Evolutionary conservation across 1,140 invertebrate species (phyloP).

Genomic region (Rhyzopertha dominica): DNA sequence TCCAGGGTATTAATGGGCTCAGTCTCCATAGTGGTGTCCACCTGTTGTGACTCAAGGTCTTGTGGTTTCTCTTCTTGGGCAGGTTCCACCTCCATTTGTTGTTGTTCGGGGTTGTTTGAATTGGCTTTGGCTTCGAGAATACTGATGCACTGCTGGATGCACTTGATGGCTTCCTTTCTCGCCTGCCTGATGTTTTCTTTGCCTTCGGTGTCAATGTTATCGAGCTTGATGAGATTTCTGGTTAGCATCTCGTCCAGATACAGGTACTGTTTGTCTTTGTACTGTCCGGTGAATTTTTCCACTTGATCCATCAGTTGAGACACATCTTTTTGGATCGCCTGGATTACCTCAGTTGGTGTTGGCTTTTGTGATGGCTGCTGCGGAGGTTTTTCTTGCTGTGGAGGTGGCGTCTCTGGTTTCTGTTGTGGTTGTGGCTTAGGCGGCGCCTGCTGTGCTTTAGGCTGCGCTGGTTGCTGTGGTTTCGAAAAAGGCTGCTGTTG

Average conservation of each 20-base stretch:
- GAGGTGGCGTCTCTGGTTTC: conserved; percentile 42
- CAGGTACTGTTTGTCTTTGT: conserved; percentile 77
- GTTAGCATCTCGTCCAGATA: conserved; percentile 94
- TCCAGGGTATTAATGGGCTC: no score
- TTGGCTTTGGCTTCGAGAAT: conserved; percentile 70
- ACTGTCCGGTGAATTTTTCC: conserved; percentile 67
- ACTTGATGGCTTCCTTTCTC: conserved; percentile 80
- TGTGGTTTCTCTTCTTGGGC: conserved; percentile 6
- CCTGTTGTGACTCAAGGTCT: no score
- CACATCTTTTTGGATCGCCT: conserved; percentile 74
- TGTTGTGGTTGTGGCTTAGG: conserved; percentile 45
- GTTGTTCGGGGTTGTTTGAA: conserved; percentile 44
- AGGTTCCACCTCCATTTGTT: conserved; percentile 2
- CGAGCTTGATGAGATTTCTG: conserved; percentile 82
- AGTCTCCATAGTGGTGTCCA: no score
- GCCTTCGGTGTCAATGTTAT: conserved; percentile 87
- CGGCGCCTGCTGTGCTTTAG: conserved; percentile 31
- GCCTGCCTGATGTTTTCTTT: conserved; percentile 81
- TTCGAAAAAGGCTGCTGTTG: conserved; percentile 15
- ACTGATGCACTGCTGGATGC: conserved; percentile 80
- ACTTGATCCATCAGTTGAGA: conserved; percentile 71
- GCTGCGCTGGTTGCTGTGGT: conserved; percentile 15
- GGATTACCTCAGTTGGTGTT: conserved; percentile 72
- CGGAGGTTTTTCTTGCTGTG: conserved; percentile 39
- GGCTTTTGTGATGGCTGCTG: conserved; percentile 50